Evolutionary conservation across 2,888 invertebrate species (phyloP).

Genomic region (Ctena decussata): DNA sequence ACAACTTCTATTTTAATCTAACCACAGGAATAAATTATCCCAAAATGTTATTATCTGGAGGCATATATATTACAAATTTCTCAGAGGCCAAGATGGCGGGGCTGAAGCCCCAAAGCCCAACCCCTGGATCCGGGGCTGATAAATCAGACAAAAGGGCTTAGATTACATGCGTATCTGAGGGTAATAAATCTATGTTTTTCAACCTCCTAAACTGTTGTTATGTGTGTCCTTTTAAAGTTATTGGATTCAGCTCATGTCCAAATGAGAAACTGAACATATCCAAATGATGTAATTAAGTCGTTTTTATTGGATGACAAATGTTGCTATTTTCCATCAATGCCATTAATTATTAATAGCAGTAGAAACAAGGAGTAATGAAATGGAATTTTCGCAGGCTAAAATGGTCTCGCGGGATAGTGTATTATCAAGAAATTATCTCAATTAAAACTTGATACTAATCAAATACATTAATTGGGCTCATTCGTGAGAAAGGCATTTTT

Average conservation of each 20-base stretch:
- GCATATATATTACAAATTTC: no score
- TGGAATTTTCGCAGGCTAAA: conserved; percentile 57
- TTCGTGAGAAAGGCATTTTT: no score
- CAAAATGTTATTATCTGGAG: no score
- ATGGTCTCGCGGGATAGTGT: conserved; percentile 58
- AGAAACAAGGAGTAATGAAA: conserved; percentile 58
- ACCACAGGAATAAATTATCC: no score
- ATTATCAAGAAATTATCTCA: conserved; percentile 60
- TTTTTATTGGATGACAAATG: conserved; percentile 35
- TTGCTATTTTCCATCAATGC: not conserved
- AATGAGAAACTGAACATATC: not conserved
- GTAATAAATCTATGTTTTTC: no score
- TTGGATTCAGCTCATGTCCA: conserved; percentile 13
- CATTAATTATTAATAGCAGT: conserved; percentile 61
- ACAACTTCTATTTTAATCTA: no score
- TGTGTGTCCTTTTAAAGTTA: conserved; percentile 4
- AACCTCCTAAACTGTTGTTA: no score
- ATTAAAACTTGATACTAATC: conserved; percentile 58
- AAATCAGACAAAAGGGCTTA: no score
- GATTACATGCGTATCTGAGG: no score
- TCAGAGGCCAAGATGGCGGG: no score
- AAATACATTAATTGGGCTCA: conserved; percentile 67
- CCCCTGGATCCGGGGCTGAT: no score
- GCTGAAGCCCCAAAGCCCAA: no score
- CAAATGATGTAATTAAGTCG: conserved; percentile 47